Evolutionary conservation across 2,797 vertebrate species (phyloP).

Genomic region (Orientallactaga sibirica): DNA sequence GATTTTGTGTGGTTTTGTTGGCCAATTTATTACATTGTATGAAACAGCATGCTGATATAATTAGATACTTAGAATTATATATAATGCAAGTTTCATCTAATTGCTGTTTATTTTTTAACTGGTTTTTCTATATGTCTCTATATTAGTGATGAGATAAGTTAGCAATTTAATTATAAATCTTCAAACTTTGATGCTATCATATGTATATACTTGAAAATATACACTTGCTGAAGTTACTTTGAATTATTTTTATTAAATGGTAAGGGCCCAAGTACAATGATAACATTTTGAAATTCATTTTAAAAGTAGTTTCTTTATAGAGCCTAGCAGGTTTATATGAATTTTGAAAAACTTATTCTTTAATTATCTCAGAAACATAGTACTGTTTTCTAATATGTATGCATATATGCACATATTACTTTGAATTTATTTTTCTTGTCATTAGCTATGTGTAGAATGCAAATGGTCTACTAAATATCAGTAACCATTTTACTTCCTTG

Average conservation of each 20-base stretch:
- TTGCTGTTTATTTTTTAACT: constrained; percentile 42
- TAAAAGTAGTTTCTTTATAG: constrained; percentile 36
- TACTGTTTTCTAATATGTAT: constrained; percentile 58
- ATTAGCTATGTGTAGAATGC: constrained; percentile 36
- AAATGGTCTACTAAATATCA: constrained; percentile 65
- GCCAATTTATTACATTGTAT: not conserved
- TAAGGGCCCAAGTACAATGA: constrained; percentile 56
- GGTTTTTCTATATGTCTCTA: constrained; percentile 62
- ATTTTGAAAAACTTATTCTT: constrained; percentile 31
- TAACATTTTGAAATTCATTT: constrained; percentile 38
- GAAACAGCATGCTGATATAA: constrained; percentile 8
- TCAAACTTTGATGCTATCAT: constrained; percentile 56
- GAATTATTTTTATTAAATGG: constrained; percentile 64
- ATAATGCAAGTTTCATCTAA: constrained; percentile 43
- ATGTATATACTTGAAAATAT: constrained; percentile 42
- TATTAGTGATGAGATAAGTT: constrained; percentile 65
- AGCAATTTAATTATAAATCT: constrained; percentile 3
- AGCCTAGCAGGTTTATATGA: constrained; percentile 37
- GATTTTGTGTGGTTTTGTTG: constrained; percentile 52
- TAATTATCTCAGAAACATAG: not conserved
- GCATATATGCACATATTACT: constrained; percentile 56
- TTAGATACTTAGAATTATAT: constrained; percentile 42
- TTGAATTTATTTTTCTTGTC: constrained; percentile 69
- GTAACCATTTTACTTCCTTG: constrained; percentile 77
- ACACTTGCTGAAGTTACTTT: constrained; percentile 62